Evolutionary conservation across 37 sponge, comb jelly and placozoan genomes (phyloP).

Genomic region (Bolinopsis microptera): DNA sequence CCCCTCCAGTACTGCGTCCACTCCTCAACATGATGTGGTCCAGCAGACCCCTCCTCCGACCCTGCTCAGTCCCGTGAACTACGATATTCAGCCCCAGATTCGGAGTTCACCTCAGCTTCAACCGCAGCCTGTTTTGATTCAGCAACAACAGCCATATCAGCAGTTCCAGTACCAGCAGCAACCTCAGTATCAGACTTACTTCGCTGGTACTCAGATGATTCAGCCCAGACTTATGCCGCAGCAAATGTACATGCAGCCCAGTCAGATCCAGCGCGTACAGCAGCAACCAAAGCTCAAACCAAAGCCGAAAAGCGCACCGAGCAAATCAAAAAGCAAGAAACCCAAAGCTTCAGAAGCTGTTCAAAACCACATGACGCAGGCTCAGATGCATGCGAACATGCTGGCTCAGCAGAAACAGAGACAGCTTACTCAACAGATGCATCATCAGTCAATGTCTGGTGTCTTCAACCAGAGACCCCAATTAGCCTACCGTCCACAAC

Average conservation of each 20-base stretch:
- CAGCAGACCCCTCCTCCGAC: conserved; percentile 45
- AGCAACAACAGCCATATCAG: conserved; percentile 21
- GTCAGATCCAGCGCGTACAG: neutral
- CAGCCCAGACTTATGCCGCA: neutral
- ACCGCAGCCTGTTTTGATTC: neutral
- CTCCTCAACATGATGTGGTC: neutral
- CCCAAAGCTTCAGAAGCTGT: neutral
- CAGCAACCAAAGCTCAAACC: conserved; percentile 27
- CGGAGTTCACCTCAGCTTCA: neutral
- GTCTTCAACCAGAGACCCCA: neutral
- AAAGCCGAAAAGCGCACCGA: neutral
- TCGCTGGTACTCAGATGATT: conserved; percentile 25
- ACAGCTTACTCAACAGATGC: conserved; percentile 12
- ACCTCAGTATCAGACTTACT: conserved; percentile 16
- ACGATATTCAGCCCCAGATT: neutral
- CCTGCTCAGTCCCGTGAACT: neutral
- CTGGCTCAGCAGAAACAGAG: neutral
- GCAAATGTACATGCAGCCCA: conserved; percentile 39
- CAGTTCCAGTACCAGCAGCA: conserved; percentile 8
- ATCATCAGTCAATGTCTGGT: neutral
- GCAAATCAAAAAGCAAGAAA: neutral
- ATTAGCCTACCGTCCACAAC: neutral
- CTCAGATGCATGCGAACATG: conserved; percentile 22
- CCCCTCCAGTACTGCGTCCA: neutral
- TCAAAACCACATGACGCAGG: neutral